Evolutionary conservation across 2,888 invertebrate species (phyloP).

Genomic region (Aphelenchoides bicaudatus): DNA sequence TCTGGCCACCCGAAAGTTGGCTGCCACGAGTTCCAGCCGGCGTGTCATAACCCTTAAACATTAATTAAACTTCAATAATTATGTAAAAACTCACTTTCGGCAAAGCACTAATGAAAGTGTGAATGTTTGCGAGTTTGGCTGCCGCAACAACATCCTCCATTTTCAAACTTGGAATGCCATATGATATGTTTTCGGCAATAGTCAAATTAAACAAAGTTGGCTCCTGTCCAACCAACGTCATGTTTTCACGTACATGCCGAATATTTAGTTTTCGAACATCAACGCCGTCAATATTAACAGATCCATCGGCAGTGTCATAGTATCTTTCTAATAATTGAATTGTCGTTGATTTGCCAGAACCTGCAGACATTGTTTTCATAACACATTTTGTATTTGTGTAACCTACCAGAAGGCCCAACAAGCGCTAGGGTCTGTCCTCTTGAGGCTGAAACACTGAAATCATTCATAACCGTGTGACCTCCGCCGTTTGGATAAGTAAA

Average conservation of each 20-base stretch:
- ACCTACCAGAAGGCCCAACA: conserved; percentile 63
- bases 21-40: conserved; percentile 35
- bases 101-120: conserved; percentile 61
- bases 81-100: conserved; percentile 48
- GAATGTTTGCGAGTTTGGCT: conserved; percentile 62
- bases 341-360: conserved; percentile 55
- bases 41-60: conserved; percentile 53
- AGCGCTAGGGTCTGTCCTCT: conserved; percentile 25
- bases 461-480: conserved; percentile 4
- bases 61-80: not conserved
- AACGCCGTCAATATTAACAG: conserved; percentile 20
- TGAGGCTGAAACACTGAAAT: conserved; percentile 11
- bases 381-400: no score
- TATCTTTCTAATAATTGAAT: conserved; percentile 28
- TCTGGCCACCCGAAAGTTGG: conserved; percentile 46
- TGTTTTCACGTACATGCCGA: conserved; percentile 55
- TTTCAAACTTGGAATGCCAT: conserved; percentile 67
- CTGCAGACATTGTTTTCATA: no score
- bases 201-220: conserved; percentile 34
- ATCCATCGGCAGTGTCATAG: conserved; percentile 23
- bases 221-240: conserved; percentile 58
- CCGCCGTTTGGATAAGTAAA: conserved; percentile 62
- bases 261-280: conserved; percentile 26
- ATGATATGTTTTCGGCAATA: conserved; percentile 78
- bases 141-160: conserved; percentile 61